These are phyloP conservation scores for Polyommatus iphigenia DNA, from an alignment of 2,888 invertebrate species.

Conservation along the genomic window DNA sequence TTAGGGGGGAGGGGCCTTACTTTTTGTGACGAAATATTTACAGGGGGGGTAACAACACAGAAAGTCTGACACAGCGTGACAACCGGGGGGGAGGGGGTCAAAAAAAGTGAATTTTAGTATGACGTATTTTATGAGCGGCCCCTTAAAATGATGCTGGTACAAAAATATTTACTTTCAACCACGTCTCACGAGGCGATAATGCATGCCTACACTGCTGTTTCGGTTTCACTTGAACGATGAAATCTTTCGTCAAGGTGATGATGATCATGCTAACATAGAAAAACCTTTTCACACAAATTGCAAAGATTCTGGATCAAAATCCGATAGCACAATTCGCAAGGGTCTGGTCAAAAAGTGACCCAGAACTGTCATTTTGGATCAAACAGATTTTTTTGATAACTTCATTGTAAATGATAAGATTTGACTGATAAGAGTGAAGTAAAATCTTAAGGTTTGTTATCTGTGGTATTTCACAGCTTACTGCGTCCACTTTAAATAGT, in stretches of 20 bases:
- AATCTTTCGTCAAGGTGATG: neutral
- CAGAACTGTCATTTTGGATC: neutral
- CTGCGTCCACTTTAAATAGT: neutral
- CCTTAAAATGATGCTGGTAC: too few species aligned
- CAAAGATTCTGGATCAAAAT: neutral
- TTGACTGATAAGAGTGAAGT: slow-evolving; percentile 28
- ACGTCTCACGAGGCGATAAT: too few species aligned
- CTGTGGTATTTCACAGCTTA: neutral
- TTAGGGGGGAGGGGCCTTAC: too few species aligned
- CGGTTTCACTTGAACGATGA: too few species aligned
- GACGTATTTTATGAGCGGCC: too few species aligned
- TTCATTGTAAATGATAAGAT: slow-evolving; percentile 25
- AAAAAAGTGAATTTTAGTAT: too few species aligned
- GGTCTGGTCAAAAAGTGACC: neutral
- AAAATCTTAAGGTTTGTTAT: neutral
- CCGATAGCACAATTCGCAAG: neutral
- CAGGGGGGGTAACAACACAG: too few species aligned
- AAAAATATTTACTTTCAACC: too few species aligned
- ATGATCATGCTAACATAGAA: neutral
- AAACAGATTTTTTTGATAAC: slow-evolving; percentile 20
- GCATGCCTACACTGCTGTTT: too few species aligned
- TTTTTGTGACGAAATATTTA: too few species aligned
- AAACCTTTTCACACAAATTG: neutral
- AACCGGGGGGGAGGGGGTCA: too few species aligned
- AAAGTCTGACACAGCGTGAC: too few species aligned